A percentile compares a stretch with the other conserved stretches of the same genome.
phyloP scores from a whole-genome alignment of 2,113 vertebrate species.

The Hyperopisus bebe region DNA sequence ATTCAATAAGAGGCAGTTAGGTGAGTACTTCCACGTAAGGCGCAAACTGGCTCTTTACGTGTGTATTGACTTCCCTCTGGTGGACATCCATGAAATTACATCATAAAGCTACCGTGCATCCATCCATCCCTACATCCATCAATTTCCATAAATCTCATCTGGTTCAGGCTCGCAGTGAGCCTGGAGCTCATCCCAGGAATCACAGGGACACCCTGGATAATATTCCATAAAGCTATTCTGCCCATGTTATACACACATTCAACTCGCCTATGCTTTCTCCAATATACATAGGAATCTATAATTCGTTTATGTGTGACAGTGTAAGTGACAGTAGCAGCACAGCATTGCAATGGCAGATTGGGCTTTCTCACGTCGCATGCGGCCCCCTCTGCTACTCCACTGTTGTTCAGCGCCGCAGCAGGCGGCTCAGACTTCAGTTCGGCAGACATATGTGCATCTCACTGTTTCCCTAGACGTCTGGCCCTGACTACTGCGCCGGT shows the following conservation, averaged over 20 bases:
- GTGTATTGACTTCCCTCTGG: slow-evolving; percentile 9
- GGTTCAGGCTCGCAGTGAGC: background rate
- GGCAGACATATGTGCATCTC: background rate
- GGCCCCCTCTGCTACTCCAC: background rate
- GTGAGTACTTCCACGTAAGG: background rate
- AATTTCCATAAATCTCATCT: background rate
- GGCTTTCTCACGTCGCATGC: background rate
- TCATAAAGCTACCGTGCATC: background rate
- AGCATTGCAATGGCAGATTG: background rate
- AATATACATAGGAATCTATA: background rate
- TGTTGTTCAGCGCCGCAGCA: background rate
- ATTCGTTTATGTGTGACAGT: background rate
- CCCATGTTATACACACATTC: background rate
- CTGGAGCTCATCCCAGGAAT: background rate
- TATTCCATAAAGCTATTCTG: background rate
- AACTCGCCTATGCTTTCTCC: background rate
- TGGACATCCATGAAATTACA: background rate
- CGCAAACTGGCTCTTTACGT: background rate
- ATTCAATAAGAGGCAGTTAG: background rate
- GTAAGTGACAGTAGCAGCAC: background rate
- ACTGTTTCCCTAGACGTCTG: background rate
- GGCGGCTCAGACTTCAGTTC: background rate
- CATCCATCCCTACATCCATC: background rate
- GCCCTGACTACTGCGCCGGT: background rate
- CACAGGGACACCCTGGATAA: background rate